Base-by-base conservation (phyloP, 2,888 invertebrate species). In the Eupithecia subumbrata region DNA sequence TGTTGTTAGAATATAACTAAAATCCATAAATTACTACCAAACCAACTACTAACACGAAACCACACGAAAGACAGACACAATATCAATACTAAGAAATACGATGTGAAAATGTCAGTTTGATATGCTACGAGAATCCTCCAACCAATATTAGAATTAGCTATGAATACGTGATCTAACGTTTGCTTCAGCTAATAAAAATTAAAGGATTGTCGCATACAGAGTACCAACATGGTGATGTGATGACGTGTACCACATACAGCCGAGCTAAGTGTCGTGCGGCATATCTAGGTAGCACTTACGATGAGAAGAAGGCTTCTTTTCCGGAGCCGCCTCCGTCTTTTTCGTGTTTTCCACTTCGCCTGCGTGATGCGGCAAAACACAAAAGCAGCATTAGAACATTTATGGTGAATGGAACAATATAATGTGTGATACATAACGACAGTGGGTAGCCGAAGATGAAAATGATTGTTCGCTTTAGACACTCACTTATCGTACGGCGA, bases 301-400 rank as follows among this genome's bases (percentile, higher is more conserved):
- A 91, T 94, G 93, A 84, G 94, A 92, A 85, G 91, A 87, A 84
- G 91, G 87, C 90, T 94, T 95, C 93, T 94, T 94, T 85, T 95
- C 95, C 86, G 93, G 87, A 89, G 92, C 90, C 91, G 91, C 91
- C 90, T 94, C 95, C 89, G 87, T 85, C 91, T 92, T 94, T 95
- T 95, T 93, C 91, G 93, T 90, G 86, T 94, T 90, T 86, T 95
- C 91, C 95, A 94, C 93, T 92, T 95, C 91, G 92, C 95, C 94
- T 95, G 94, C 87, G 85, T 84, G 88, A 89, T 88, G 90, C 90
- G 86, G 90, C 90, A 92, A 92, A 93, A 94, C 91, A 94, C 93
- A 95, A 94, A 94, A 94, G 92, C 92, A 92, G 87, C 90, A 94
- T 95, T 94, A 94, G 92, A 93, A 94, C 90, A 94, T 91, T 91